Conservation (phyloP, 2,797 vertebrate genomes). For the Moxostoma hubbsi region DNA sequence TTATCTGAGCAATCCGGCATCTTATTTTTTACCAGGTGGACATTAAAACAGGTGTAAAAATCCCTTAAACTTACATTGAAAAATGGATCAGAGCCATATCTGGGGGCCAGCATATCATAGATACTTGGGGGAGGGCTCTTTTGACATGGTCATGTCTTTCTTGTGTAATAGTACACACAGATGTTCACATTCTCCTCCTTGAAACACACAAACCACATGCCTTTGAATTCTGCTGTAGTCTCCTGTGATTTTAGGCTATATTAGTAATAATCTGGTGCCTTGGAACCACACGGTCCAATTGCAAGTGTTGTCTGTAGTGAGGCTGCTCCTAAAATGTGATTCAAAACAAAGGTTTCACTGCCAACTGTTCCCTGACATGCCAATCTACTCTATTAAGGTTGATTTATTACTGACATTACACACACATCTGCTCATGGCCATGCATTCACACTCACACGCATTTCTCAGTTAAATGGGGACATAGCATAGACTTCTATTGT, state of each 20-base stretch:
- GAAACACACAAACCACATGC: background rate
- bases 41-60: too few relatives aligned
- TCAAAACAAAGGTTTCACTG: conserved; percentile 39
- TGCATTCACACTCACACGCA: background rate
- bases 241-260: background rate
- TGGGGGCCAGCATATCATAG: too few relatives aligned
- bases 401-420: conserved; percentile 56
- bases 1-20: too few relatives aligned
- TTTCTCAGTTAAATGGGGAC: too few relatives aligned
- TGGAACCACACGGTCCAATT: background rate
- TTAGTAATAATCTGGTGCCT: background rate
- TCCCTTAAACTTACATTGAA: too few relatives aligned
- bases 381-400: conserved; percentile 49
- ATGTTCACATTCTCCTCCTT: too few relatives aligned
- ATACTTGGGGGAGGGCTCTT: too few relatives aligned
- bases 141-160: too few relatives aligned
- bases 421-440: conserved; percentile 49
- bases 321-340: conserved; percentile 30
- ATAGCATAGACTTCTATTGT: too few relatives aligned
- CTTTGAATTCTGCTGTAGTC: background rate
- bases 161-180: too few relatives aligned
- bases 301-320: conserved; percentile 33
- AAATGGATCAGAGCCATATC: too few relatives aligned
- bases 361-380: conserved; percentile 54
- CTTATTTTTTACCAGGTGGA: too few relatives aligned